A percentile compares a stretch with the other conserved stretches of the same genome.
phyloP scores from a whole-genome alignment of 2,888 invertebrate genomes.

The Xiphydria camelus region DNA sequence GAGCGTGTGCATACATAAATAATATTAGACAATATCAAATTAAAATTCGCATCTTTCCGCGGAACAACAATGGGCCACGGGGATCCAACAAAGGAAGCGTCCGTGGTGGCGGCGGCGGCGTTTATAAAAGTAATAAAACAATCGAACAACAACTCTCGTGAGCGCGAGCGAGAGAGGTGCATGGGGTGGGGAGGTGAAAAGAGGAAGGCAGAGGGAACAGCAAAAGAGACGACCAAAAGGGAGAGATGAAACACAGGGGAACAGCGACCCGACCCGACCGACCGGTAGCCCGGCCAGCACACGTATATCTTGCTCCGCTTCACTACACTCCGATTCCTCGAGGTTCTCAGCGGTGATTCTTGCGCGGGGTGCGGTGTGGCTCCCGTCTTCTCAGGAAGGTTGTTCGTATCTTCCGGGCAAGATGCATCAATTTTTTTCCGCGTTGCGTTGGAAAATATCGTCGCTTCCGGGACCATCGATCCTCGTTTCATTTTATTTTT shows the following conservation, averaged over 20 bases:
- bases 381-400: no score
- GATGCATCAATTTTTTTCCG: neutral
- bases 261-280: constrained; percentile 55
- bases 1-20: constrained; percentile 45
- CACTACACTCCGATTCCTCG: constrained; percentile 45
- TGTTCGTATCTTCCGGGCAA: constrained; percentile 12
- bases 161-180: constrained; percentile 29
- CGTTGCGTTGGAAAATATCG: no score
- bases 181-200: constrained; percentile 14
- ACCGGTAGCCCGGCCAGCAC: constrained; percentile 51
- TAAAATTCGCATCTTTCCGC: constrained; percentile 47
- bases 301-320: constrained; percentile 51
- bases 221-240: constrained; percentile 17
- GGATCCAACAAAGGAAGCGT: constrained; percentile 45
- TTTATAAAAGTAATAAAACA: constrained; percentile 52
- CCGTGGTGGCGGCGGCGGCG: constrained; percentile 37
- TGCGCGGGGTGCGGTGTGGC: neutral
- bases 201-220: constrained; percentile 16
- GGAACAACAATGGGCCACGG: constrained; percentile 41
- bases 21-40: constrained; percentile 49
- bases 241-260: constrained; percentile 44
- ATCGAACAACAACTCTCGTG: constrained; percentile 43
- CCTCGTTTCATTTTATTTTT: no score
- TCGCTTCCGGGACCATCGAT: neutral
- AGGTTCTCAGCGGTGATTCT: constrained; percentile 49